Base-by-base conservation (phyloP, 2,888 invertebrate species). In the Fissipunctia ypsillon region DNA sequence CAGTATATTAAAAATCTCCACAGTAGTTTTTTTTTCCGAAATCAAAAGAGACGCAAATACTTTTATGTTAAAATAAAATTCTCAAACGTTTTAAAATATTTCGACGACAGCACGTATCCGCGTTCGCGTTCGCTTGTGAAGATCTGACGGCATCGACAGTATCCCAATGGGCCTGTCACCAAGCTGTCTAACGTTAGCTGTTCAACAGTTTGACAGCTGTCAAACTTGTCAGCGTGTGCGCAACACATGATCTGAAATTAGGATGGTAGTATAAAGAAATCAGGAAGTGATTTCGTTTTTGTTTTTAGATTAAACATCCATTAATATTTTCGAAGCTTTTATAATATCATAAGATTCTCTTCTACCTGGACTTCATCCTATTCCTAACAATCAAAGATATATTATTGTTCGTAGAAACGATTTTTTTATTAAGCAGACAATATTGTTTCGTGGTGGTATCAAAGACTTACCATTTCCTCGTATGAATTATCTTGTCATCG, bases 21-120 rank as follows among this genome's bases (percentile, higher is more conserved):
- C 3, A 19, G n/a, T 50, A 38, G n/a, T 59, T 54, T 59, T 54
- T 61, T 69, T 41, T 50, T 45, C 31, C 4, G 3, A 59, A 67
- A 67, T 66, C 25, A 68, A 35, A 74, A 59, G 16, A 54, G 67
- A 73, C 35, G 50, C 52, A 54, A 73, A 73, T 69, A 59, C 56
- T 57, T 72, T 41, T n/a, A 57, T 31, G 31, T 56, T 61, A 50
- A 61, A 70, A 31, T 54, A 41, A 65, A 61, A 71, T 61, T 28
- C 25, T 50, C 25, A 57, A 68, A 68, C 52, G 12, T 63, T 73
- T 75, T 70, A 73, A 79, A 48, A 76, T 81, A 50, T 69, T 52
- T 69, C 52, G 84, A 65, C 72, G 88, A 88, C 82, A 86, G 80
- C 74, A n/a, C 80, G 73, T 72, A 81, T 87, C 87, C 88, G 78